phyloP scores from a whole-genome alignment of 2,797 vertebrate species.

The Pseudotriccus pelzelni region DNA sequence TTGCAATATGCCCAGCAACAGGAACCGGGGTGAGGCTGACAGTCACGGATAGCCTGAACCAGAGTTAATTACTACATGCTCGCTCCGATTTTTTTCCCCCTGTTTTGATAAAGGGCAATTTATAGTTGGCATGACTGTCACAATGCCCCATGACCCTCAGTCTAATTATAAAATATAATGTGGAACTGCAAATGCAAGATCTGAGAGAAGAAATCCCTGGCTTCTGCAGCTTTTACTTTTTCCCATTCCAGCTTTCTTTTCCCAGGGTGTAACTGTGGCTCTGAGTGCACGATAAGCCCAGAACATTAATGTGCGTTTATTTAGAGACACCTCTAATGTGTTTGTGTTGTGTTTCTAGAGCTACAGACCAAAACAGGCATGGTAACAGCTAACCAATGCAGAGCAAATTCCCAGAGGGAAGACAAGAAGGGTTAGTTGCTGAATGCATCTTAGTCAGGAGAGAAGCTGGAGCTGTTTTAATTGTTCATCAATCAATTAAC shows the following conservation, averaged over 20 bases:
- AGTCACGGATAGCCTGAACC: neutral
- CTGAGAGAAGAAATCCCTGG: neutral
- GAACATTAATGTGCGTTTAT: slow-evolving; percentile 21
- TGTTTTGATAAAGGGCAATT: slow-evolving; percentile 57
- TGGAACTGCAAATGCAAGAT: neutral
- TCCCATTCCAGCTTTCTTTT: neutral
- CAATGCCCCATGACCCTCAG: neutral
- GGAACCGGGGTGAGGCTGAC: neutral
- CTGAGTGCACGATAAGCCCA: neutral
- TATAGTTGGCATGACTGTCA: slow-evolving; percentile 26
- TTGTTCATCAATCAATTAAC: slow-evolving; percentile 75
- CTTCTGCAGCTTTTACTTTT: neutral
- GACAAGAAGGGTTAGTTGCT: slow-evolving; percentile 30
- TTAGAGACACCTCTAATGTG: slow-evolving; percentile 32
- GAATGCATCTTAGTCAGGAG: slow-evolving; percentile 60
- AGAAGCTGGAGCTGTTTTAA: slow-evolving; percentile 64
- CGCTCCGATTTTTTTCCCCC: neutral
- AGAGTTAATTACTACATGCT: slow-evolving; percentile 57
- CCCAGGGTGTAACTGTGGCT: neutral
- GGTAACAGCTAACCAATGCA: slow-evolving; percentile 42
- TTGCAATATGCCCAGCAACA: neutral
- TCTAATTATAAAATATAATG: slow-evolving; percentile 27
- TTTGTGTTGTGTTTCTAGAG: slow-evolving; percentile 60
- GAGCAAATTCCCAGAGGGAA: slow-evolving; percentile 35
- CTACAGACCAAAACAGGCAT: slow-evolving; percentile 60